Evolutionary conservation across 53 echinoderm and acorn worm genomes (phyloP).

Genomic region (Zoroaster sp.): DNA sequence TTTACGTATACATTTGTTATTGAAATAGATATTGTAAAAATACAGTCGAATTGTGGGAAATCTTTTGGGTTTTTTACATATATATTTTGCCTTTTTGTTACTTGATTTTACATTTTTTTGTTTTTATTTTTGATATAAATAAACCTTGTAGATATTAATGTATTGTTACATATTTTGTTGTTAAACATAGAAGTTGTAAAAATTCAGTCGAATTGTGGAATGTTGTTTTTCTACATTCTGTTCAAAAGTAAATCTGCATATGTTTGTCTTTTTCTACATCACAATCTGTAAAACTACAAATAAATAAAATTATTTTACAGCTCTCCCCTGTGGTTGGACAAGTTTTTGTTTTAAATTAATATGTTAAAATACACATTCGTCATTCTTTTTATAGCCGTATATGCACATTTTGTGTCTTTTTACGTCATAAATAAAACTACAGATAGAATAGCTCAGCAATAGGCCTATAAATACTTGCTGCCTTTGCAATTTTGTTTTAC

Average conservation of each 20-base stretch:
- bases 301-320: neutral
- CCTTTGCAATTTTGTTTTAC: no score
- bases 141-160: neutral
- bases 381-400: neutral
- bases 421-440: neutral
- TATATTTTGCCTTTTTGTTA: neutral
- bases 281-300: no score
- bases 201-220: no score
- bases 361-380: neutral
- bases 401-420: neutral
- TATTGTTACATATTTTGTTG: neutral
- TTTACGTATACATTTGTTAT: neutral
- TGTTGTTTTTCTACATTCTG: no score
- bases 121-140: neutral
- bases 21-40: neutral
- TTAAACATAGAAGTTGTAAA: neutral
- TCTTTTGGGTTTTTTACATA: neutral
- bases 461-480: no score
- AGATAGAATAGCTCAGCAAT: neutral
- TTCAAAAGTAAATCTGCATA: no score
- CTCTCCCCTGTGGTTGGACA: neutral
- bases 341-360: no score
- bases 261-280: no score
- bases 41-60: neutral
- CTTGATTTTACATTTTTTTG: neutral